Base-by-base conservation (phyloP, 2,888 invertebrate species). In the Ichneumoninae sp. region DNA sequence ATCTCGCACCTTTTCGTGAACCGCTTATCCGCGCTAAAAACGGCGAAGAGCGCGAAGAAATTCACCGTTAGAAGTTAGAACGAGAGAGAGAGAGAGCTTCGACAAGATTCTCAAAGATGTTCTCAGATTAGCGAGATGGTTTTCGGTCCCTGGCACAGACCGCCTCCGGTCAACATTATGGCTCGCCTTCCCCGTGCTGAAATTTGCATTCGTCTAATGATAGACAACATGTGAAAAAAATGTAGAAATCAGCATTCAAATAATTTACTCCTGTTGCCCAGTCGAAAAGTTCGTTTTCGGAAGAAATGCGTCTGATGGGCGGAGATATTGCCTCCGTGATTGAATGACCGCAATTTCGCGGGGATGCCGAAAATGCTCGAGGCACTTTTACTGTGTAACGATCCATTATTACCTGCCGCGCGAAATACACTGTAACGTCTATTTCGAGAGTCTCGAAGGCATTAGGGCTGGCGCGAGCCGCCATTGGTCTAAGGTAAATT, bases 11-110 rank as follows among this genome's bases (percentile, higher is more conserved):
- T 13, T 57, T 57, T 13, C 22, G 57, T 26, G 57, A 63, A 63
- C 60, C 30, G 33, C 63, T 26, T 63, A 63, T 30, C 63, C 22
- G 4, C 57, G 57, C 57, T 66, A 60, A 76, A 52, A 26, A 66
- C 40, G 50, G 44, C 30, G 22, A 47, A 81, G n/a, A 22, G 65
- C 33, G 54, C 50, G 69, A 44, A 75, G 69, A 66, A 36, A 79
- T 82, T 75, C 50, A 85, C 85, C 85, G 85, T 85, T 85, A 85
- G 85, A 71, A 44, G 33, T 73, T 78, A 44, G 70, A 70, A 30
- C 71, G 13, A n/a, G 6, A 13, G 4, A 33, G 30, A 26, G 26
- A 26, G 40, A 47, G n/a, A 71, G 33, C 52, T 16, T 30, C 30
- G 47, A 5, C n/a, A 22, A 19, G 33, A 63, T 13, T 30, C 63